Base-by-base conservation (phyloP, 1,140 invertebrate genomes). In the Lucilia sericata region DNA sequence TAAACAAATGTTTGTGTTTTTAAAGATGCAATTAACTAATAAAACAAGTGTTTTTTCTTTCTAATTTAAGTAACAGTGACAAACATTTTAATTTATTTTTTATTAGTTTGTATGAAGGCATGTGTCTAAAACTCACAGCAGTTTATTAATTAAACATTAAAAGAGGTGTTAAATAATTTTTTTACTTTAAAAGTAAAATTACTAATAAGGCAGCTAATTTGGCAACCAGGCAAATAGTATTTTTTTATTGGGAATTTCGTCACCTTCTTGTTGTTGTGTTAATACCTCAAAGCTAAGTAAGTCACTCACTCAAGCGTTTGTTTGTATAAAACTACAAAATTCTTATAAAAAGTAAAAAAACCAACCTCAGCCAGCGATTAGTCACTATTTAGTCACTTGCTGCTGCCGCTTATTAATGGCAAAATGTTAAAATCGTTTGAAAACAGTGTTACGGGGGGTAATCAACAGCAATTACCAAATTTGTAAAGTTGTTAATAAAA, bases 81-180 rank as follows among this genome's bases (percentile, higher is more conserved):
- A 55, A 55, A 13, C 17, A 55, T 12, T 55, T 55, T 55, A 4
- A 55, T 55, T 42, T 0, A 42, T 30, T 30, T 30, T n/a, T 30
- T 30, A 30, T 1, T 42, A 3, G 42, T 42, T 55, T 55, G 49
- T 10, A 55, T 55, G 4, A 12, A 55, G 3, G 13, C 13, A 17
- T 55, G 51, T 42, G 10, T 42, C 42, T 7, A 5, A 55, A 55
- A 55, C 51, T 55, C 51, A 21, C 60, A 19, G 21, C 21, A 70
- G 19, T 70, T 70, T 70, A 70, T 21, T 70, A 70, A 70, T 70
- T 70, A 25, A 25, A 19, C n/a, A 70, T 70, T 55, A 70, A 21
- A 70, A 19, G 19, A 70, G 65, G 65, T 70, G 65, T 70, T 70
- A 70, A 70, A 70, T 70, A 70, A 70, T 70, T 21, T 70, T 21